Evolutionary conservation across 1,140 invertebrate species (phyloP), one percentile per base, ranked within the genome.

Genomic region (Palaemon carinicauda): DNA sequence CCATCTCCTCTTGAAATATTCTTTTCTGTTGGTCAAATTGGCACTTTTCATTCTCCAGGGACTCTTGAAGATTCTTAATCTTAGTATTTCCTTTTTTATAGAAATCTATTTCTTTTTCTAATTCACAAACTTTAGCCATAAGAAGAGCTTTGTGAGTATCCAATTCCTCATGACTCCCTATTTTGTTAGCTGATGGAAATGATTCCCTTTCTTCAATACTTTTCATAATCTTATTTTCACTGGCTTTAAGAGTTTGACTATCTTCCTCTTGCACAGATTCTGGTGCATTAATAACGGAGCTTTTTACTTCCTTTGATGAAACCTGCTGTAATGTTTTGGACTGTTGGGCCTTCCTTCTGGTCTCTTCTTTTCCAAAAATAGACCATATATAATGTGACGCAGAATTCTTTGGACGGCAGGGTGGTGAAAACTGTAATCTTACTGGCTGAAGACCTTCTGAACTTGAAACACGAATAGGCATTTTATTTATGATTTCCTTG

Each of bases 51-150:
- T 60, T 52, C 31, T 83, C 3, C 9, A 24, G 19, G 12, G 50
- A 24, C 14, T 80, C 17, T 41, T 74, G 81, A n/a, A 87, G 80
- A 41, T 60, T 80, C 52, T 77, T 54, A 3, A 87, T n/a, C 17
- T 65, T 75, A 50, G 54, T 29, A 71, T 78, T 88, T 27, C 88
- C 80, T 73, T 78, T 88, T 71, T 89, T 83, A 69, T 88, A 89
- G 15, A 56, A 80, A 33, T 88, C 51, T 31, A 88, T 90, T 81
- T 90, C 89, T 15, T 88, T 87, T 69, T 89, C 88, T 14, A 90
- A 78, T 60, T 90, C 88, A 29, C 69, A 31, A 15, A 90, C 54
- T 73, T 88, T 89, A 50, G 86, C 74, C 14, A 88, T 54, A 31
- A 90, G 78, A 33, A 90, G 81, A 9, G 81, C 80, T 60, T 89